Evolutionary conservation across 2,888 invertebrate species (phyloP), one percentile per base, ranked within the genome.

Genomic region (Drosophila peninsularis): DNA sequence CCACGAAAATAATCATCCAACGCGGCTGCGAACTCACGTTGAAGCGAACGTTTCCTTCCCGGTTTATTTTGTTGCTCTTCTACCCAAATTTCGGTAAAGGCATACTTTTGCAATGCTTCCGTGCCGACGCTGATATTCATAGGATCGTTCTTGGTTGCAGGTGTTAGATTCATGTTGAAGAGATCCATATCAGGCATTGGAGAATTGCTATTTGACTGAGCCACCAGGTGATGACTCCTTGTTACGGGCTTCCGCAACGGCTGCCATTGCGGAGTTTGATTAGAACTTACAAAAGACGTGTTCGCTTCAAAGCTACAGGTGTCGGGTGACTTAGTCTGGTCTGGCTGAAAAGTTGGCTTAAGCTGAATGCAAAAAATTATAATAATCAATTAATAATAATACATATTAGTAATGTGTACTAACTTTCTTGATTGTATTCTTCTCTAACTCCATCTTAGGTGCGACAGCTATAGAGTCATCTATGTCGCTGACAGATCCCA

Each of bases 61-160:
- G 7, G n/a, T n/a, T 21, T 5, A 0, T 10, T 24, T 19, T 69
- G 67, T 14, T 81, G 84, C 0, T 34, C 39, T 9, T 62, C 68
- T n/a, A 84, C 14, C 82, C 82, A 84, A 45, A 68, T 66, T 30
- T 78, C 55, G 3, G 84, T 84, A 14, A 67, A 84, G 6, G 69
- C 78, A 9, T 17, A 36, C 19, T 71, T 78, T 14, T 66, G 69
- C 41, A 53, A 5, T 19, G 54, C 68, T 9, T 37, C 53, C 10
- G 30, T 34, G 30, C 37, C 5, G 7, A 24, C 7, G 36, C 41
- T 63, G 34, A 36, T 24, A 13, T 24, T 17, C 10, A 62, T 21
- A 17, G 17, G 42, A 36, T 64, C 27, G 5, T 61, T 30, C 0
- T 24, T 41, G 14, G 0, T 7, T 6, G n/a, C 3, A 9, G 19